Evolutionary conservation across 1,140 invertebrate genomes (phyloP), one percentile per base, ranked within the genome.

Genomic region (Brachionus koreanus): DNA sequence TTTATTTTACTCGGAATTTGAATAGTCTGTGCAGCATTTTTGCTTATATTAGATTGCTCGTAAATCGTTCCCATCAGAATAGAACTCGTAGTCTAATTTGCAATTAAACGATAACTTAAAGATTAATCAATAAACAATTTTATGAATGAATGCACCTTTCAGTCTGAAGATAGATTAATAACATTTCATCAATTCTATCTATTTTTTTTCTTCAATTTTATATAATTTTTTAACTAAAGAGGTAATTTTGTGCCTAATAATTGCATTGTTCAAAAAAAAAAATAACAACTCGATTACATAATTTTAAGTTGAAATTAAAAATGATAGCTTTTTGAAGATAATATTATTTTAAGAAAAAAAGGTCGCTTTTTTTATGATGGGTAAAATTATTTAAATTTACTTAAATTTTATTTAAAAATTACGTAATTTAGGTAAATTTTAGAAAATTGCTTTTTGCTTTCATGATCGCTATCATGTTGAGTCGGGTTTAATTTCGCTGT

Each of bases 71-170:
- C 63, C 63, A 65, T 65, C 25, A 65, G 63, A 37, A 33, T 65
- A 65, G 25, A 29, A 33, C 63, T 65, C 63, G 25, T 33, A 65
- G 63, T 65, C 63, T 65, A 65, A 65, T 65, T 65, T 65, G 33
- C 63, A 65, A 65, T 65, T 65, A 65, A 65, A 65, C 63, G 63
- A 65, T 65, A 65, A 65, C 63, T 65, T 65, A 33, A 65, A 65
- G 33, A 37, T 33, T 65, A 35, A 65, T 33, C 33, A 65, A 65
- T 65, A 65, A 65, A 65, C 63, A 65, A 65, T 65, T 65, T 65
- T 65, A 65, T 65, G 63, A 65, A 65, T 65, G 63, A 65, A 65
- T 65, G 63, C 63, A 65, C 63, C 63, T 65, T 65, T 65, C 63
- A 65, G 63, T 65, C 63, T 65, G 33, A 37, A 37, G 29, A 65